Percentiles rank a stretch among this genome's conserved stretches.
phyloP scores from a whole-genome alignment of 1,140 invertebrate genomes.

The Spodoptera litura region DNA sequence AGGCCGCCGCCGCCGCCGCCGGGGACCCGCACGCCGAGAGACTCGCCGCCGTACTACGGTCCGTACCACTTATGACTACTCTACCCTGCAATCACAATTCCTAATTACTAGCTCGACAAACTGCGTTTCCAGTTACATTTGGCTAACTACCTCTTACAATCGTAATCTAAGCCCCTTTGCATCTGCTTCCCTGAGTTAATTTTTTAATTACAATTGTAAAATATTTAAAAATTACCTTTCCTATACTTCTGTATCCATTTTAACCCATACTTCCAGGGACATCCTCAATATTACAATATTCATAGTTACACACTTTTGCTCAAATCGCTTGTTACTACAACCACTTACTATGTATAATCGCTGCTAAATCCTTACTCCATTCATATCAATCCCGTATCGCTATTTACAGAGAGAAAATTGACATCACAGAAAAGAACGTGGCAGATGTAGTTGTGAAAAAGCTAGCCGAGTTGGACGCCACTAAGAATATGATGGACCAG shows the following conservation, averaged over 20 bases:
- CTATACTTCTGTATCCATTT: no score
- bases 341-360: not conserved
- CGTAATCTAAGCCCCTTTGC: no score
- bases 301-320: no score
- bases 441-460: constrained; percentile 82
- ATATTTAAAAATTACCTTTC: no score
- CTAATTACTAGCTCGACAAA: no score
- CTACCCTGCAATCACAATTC: not conserved
- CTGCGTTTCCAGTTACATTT: no score
- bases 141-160: no score
- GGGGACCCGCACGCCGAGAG: constrained; percentile 41
- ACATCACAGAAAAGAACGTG: constrained; percentile 78
- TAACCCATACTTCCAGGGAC: no score
- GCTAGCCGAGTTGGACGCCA: constrained; percentile 78
- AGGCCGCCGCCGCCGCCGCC: constrained; percentile 52
- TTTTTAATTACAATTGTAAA: no score
- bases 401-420: constrained; percentile 77
- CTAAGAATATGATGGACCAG: constrained; percentile 78
- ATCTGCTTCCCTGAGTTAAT: no score
- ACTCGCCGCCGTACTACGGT: constrained; percentile 57
- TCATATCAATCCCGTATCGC: constrained; percentile 9
- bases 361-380: not conserved
- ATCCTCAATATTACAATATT: no score
- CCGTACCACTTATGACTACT: not conserved
- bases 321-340: no score